Evolutionary conservation across 1,140 invertebrate species (phyloP).

Genomic region (Procambarus virginalis): DNA sequence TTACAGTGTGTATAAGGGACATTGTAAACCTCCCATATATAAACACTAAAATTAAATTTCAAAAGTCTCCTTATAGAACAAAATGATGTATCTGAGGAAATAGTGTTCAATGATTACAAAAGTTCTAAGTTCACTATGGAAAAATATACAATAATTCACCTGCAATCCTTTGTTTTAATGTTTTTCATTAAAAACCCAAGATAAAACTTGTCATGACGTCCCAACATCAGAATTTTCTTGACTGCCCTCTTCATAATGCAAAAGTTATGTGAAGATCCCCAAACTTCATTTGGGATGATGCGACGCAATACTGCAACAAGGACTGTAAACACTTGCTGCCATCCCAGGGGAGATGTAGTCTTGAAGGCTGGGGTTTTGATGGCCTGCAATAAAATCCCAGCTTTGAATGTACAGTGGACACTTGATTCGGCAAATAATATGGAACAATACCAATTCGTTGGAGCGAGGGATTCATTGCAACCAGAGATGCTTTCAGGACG

Average conservation of each 20-base stretch:
- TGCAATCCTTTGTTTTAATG: neutral
- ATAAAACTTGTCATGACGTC: neutral
- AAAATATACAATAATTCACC: neutral
- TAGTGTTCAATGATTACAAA: no score
- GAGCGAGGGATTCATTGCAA: no score
- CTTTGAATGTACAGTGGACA: no score
- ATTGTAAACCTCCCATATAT: no score
- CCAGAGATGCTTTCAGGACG: no score
- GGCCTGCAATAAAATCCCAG: neutral
- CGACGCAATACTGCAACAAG: neutral
- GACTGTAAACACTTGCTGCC: neutral
- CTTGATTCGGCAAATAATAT: no score
- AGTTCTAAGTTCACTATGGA: no score
- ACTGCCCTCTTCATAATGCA: neutral
- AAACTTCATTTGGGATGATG: neutral
- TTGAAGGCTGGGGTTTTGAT: neutral
- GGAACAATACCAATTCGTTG: no score
- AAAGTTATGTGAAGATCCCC: neutral
- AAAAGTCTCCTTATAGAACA: no score
- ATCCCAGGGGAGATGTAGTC: neutral
- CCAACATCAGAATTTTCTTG: neutral
- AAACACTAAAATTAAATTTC: no score
- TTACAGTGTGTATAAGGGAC: no score
- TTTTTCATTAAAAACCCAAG: neutral
- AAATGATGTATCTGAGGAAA: no score